A percentile compares a stretch with the other conserved stretches of the same genome.
phyloP scores from a whole-genome alignment of 2,113 vertebrate genomes.

The Boleophthalmus pectinirostris region DNA sequence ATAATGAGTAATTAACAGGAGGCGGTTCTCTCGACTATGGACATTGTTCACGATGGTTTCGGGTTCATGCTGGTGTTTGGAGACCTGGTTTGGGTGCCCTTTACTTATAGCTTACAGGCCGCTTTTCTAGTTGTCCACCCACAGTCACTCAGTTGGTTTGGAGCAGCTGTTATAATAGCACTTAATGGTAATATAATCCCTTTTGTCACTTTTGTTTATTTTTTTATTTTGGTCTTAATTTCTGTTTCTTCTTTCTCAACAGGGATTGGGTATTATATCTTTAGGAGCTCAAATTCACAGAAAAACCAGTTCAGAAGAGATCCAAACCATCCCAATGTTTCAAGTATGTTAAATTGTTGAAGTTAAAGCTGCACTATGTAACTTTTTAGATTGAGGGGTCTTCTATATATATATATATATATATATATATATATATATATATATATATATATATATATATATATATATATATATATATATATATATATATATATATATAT shows the following conservation, averaged over 20 bases:
- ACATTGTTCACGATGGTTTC: constrained; percentile 89
- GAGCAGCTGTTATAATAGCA: constrained; percentile 72
- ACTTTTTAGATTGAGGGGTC: too few relatives aligned
- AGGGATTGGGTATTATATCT: constrained; percentile 87
- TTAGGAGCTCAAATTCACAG: constrained; percentile 89
- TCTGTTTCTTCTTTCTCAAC: constrained; percentile 2
- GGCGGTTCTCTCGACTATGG: constrained; percentile 88
- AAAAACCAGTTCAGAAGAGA: constrained; percentile 89
- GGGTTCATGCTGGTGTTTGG: constrained; percentile 93
- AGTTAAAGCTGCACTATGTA: background rate
- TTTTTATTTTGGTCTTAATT: background rate
- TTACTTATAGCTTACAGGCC: constrained; percentile 87
- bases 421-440: too few relatives aligned
- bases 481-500: too few relatives aligned
- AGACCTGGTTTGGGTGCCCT: constrained; percentile 89
- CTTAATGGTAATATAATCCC: constrained; percentile 78
- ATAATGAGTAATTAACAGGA: constrained; percentile 70
- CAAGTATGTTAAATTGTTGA: constrained; percentile 68
- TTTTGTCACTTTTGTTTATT: background rate
- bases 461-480: too few relatives aligned
- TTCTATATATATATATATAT: too few relatives aligned
- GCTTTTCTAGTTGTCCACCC: constrained; percentile 86
- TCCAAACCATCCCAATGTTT: constrained; percentile 81
- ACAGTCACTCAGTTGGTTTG: constrained; percentile 68
- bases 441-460: too few relatives aligned